Conservation (phyloP, 2,797 vertebrate species). For the Antennarius maculatus region DNA sequence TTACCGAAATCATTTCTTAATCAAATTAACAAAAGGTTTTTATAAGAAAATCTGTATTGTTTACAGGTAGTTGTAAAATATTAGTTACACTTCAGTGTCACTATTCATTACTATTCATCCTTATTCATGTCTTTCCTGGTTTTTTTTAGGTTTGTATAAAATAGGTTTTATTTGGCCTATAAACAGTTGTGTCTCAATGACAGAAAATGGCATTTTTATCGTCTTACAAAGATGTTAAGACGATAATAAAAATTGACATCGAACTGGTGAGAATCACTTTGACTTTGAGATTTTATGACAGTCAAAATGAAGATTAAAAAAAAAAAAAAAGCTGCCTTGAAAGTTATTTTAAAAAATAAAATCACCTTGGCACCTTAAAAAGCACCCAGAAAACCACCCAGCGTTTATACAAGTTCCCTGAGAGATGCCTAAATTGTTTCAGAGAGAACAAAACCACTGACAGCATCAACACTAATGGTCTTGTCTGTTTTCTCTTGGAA, state of each 20-base stretch:
- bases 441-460: conserved; percentile 9
- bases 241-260: conserved; percentile 7
- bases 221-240: conserved; percentile 1
- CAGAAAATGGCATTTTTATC: neutral
- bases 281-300: conserved; percentile 9
- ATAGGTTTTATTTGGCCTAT: too few relatives aligned
- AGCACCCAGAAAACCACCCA: neutral
- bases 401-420: neutral
- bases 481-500: conserved; percentile 1
- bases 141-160: too few relatives aligned
- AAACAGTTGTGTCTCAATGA: neutral
- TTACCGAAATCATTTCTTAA: too few relatives aligned
- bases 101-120: too few relatives aligned
- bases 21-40: too few relatives aligned
- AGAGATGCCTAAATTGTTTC: conserved; percentile 1
- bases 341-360: neutral
- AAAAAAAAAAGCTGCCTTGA: conserved; percentile 2
- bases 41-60: too few relatives aligned
- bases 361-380: neutral
- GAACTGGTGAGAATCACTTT: neutral
- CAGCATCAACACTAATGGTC: neutral
- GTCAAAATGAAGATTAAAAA: conserved; percentile 1
- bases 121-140: too few relatives aligned
- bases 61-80: too few relatives aligned
- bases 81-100: too few relatives aligned